Percentiles rank a stretch among this genome's conserved stretches.
phyloP scores from a whole-genome alignment of 2,797 vertebrate species.

The Oreochromis grahami region DNA sequence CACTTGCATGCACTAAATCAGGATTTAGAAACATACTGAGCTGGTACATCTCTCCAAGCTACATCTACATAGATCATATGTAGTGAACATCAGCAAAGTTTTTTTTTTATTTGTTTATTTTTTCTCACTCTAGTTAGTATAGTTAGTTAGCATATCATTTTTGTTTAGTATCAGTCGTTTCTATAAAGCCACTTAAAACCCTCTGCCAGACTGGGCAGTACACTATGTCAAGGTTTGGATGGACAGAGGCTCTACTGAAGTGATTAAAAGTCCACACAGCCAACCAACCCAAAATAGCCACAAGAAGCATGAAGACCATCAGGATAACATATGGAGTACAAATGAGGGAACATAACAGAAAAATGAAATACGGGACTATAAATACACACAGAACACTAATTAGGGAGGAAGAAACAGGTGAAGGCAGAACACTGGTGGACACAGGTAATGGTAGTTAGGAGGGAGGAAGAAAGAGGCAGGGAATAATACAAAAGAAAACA shows the following conservation, averaged over 20 bases:
- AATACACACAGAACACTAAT: neutral
- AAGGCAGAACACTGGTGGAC: neutral
- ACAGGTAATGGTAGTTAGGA: neutral
- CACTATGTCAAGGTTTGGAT: neutral
- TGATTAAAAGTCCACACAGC: neutral
- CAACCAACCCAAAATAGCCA: neutral
- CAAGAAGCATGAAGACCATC: neutral
- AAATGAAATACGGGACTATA: neutral
- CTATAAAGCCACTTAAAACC: neutral
- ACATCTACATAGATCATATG: neutral
- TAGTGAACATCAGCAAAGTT: neutral
- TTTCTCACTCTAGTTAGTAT: neutral
- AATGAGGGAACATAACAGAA: neutral
- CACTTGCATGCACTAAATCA: neutral
- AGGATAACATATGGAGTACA: neutral
- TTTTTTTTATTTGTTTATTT: fast-evolving
- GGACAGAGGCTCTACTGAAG: neutral
- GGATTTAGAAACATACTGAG: neutral
- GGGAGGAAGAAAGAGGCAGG: neutral
- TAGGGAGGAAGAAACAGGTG: neutral
- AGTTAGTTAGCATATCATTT: neutral
- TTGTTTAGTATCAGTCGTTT: neutral
- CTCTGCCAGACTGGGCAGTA: neutral
- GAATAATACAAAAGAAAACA: neutral
- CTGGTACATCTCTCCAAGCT: neutral